phyloP scores from a whole-genome alignment of 2,888 invertebrate genomes.

The Peribatodes rhomboidaria region DNA sequence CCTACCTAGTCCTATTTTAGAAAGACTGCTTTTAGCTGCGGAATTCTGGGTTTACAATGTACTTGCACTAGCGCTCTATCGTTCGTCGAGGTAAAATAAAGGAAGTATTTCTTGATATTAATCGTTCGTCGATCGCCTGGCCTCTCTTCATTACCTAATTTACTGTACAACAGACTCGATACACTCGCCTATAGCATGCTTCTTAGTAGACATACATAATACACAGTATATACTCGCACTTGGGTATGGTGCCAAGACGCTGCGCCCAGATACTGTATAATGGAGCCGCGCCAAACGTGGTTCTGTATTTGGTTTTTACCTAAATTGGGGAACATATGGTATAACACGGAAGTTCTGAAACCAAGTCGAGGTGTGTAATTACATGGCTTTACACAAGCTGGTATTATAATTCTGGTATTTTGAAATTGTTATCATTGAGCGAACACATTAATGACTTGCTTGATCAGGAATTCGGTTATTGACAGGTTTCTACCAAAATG shows the following conservation, averaged over 20 bases:
- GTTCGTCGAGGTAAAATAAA: too few species aligned
- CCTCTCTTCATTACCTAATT: not conserved
- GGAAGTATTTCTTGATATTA: not conserved
- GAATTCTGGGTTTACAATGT: too few species aligned
- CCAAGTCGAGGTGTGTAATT: too few species aligned
- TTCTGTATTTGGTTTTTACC: slow-evolving; percentile 52
- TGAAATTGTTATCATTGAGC: too few species aligned
- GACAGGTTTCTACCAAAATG: too few species aligned
- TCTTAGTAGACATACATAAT: not conserved
- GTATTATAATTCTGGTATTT: too few species aligned
- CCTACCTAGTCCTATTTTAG: too few species aligned
- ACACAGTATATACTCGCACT: slow-evolving; percentile 2
- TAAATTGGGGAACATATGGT: slow-evolving; percentile 29
- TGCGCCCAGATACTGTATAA: slow-evolving; percentile 42
- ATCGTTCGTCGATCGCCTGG: not conserved
- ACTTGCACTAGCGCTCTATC: too few species aligned
- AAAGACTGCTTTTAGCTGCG: too few species aligned
- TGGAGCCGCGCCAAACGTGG: slow-evolving; percentile 56
- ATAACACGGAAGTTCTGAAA: not conserved
- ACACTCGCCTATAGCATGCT: not conserved
- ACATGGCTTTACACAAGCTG: too few species aligned
- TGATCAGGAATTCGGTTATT: too few species aligned
- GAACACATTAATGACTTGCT: too few species aligned
- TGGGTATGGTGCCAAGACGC: slow-evolving; percentile 53
- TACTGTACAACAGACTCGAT: not conserved